Conservation (phyloP, 2,888 invertebrate genomes). For the Tetanocera ferruginea region DNA sequence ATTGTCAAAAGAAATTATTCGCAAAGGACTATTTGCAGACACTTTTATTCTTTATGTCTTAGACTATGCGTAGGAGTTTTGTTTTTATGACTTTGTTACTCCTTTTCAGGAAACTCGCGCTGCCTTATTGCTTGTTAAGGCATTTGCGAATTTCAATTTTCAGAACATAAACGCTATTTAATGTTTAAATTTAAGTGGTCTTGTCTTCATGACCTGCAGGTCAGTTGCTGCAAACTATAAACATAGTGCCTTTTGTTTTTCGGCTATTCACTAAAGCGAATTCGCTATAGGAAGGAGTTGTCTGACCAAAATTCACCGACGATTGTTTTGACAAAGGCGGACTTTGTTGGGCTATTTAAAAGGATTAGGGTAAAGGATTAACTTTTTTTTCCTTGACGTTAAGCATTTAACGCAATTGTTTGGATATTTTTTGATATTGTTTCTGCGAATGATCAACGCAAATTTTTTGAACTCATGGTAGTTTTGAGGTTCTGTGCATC, state of each 20-base stretch:
- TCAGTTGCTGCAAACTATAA: conserved; percentile 49
- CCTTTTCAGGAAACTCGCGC: conserved; percentile 51
- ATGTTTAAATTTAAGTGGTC: neutral
- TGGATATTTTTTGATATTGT: conserved; percentile 6
- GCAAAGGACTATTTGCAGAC: conserved; percentile 58
- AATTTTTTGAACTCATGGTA: neutral
- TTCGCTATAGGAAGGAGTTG: conserved; percentile 53
- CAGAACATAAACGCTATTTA: conserved; percentile 43
- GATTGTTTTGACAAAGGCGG: conserved; percentile 66
- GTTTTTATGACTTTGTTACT: conserved; percentile 64
- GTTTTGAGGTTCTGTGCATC: neutral
- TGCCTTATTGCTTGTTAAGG: neutral
- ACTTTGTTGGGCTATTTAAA: conserved; percentile 68
- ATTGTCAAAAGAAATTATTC: conserved; percentile 49
- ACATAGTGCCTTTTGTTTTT: conserved; percentile 55
- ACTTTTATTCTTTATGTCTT: neutral
- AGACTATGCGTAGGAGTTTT: conserved; percentile 62
- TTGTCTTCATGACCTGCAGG: conserved; percentile 45
- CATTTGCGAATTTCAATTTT: conserved; percentile 1
- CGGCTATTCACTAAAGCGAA: conserved; percentile 46
- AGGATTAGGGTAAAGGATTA: conserved; percentile 69
- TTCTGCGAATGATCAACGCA: conserved; percentile 54
- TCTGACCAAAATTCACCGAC: conserved; percentile 39
- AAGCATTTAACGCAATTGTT: conserved; percentile 22
- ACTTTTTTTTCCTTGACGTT: conserved; percentile 63